A percentile compares a stretch with the other conserved stretches of the same genome.
phyloP scores from a whole-genome alignment of 2,797 vertebrate species.

The Buphagus erythrorhynchus region DNA sequence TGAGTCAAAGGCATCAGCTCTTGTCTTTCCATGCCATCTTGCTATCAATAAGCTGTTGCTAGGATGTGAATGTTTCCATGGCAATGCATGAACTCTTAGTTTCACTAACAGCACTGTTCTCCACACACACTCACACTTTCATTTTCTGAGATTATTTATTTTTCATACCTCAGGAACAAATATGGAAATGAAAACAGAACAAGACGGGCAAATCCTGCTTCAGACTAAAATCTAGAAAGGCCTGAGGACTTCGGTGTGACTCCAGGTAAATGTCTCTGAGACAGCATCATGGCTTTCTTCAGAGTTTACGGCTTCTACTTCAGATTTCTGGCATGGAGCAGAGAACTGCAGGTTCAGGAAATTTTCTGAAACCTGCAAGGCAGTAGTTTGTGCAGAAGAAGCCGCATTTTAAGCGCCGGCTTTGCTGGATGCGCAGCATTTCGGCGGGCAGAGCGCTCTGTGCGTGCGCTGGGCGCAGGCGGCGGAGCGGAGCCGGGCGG shows the following conservation, averaged over 20 bases:
- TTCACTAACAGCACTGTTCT: slow-evolving; percentile 23
- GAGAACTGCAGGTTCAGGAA: neutral
- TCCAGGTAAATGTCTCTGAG: neutral
- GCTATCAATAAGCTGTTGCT: slow-evolving; percentile 77
- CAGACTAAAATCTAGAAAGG: neutral
- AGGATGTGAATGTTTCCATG: slow-evolving; percentile 78
- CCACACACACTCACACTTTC: neutral
- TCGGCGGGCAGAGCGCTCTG: neutral
- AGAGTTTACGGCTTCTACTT: neutral
- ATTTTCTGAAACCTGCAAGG: neutral
- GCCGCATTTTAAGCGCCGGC: accelerated
- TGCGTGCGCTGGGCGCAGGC: accelerated
- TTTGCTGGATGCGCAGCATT: neutral
- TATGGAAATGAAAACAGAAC: neutral
- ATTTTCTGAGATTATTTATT: neutral
- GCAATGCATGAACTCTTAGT: slow-evolving; percentile 76
- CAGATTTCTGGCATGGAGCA: neutral
- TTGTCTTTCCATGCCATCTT: slow-evolving; percentile 57
- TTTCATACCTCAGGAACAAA: neutral
- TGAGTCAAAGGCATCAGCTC: slow-evolving; percentile 51
- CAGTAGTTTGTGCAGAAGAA: neutral
- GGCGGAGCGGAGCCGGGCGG: neutral
- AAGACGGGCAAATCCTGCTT: neutral
- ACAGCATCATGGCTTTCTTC: neutral
- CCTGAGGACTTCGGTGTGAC: neutral